Evolutionary conservation across 1,140 invertebrate genomes (phyloP), one percentile per base, ranked within the genome.

Genomic region (Anadara kagoshimensis): DNA sequence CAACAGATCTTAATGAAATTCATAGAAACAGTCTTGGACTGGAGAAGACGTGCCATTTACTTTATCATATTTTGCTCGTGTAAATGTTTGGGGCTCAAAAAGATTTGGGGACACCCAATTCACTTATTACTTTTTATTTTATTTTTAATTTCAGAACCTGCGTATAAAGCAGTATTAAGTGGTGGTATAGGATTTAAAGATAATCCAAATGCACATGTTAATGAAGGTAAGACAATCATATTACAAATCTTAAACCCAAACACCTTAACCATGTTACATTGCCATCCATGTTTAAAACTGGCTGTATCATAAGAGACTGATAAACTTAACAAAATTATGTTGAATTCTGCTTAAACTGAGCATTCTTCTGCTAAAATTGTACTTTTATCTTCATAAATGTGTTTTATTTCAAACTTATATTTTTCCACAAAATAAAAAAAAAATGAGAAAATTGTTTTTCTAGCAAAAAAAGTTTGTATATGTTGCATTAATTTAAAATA

Each of bases 111-210:
- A n/a, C n/a, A n/a, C n/a, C n/a, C n/a, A n/a, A 47, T 58, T 16
- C 36, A 8, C 29, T 16, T n/a, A n/a, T 43, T 68, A 24, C 18
- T 56, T 41, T 18, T 29, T n/a, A 59, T 14, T 14, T 45, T 7
- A 69, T 43, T 26, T 29, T 56, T 62, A 41, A 22, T 45, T 41
- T 43, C 54, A 51, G 20, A 43, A 47, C n/a, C 53, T 54, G 58
- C 54, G 41, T 59, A 44, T 41, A 65, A 58, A 43, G 74, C 76
- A 8, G 75, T 83, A 12, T 56, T 81, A 20, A 83, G 79, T 79
- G 81, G 81, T 22, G 81, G 81, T 5, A 58, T 83, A 24, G 81
- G 81, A 45, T 83, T 81, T 62, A 29, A 53, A 29, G 69, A 54
- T 36, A 66, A 59, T 26, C 70, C 74, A n/a, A 65, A 81, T 5